Base-by-base conservation (phyloP, 2,797 vertebrate genomes). In the Hyperoplus immaculatus region DNA sequence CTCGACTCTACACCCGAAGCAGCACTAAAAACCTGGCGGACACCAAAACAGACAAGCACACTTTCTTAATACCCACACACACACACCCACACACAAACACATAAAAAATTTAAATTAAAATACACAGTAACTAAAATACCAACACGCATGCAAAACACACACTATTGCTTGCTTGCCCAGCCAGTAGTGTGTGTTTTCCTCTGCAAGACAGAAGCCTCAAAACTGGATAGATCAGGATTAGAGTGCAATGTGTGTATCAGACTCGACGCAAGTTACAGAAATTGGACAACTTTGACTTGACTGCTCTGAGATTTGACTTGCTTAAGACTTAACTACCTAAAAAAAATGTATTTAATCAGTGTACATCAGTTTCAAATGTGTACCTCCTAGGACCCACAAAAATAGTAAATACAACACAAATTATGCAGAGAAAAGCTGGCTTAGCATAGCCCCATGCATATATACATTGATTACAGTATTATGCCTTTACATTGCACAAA, bases 1-100 rank as follows among this genome's bases (percentile, higher is more conserved):
- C 78, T 75, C 70, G 70, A 89, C 89, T 93, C 86, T 78, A 79
- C 85, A 76, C 68, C 73, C 70, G 50, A 69, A 83, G 72, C 46
- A 73, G 76, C 71, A 68, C 59, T 68, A 63, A 87, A 88, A 85
- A 55, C 15, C 70, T 80, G 80, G 88, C 76, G 83, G 72, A 72
- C 62, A 82, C 72, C 59, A 72, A 77, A 80, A 84, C 78, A 79
- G 54, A 12, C 69, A 47, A 51, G n/a, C 67, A 61, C 39, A 63
- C 21, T 71, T 68, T 64, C 73, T 49, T 18, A 45, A 77, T 41
- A 53, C 53, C 66, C 29, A 75, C 18, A 41, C 29, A 58, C 18
- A 68, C 16, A 60, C 3, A 80, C 51, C 46, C 38, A 58, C 11
- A 50, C 9, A 39, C 29, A 55, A n/a, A 49, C 7, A 9, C 14